A percentile compares a stretch with the other conserved stretches of the same genome.
These are phyloP conservation scores for Azemiops feae DNA, from an alignment of 2,113 vertebrate species.

Conservation along the genomic window DNA sequence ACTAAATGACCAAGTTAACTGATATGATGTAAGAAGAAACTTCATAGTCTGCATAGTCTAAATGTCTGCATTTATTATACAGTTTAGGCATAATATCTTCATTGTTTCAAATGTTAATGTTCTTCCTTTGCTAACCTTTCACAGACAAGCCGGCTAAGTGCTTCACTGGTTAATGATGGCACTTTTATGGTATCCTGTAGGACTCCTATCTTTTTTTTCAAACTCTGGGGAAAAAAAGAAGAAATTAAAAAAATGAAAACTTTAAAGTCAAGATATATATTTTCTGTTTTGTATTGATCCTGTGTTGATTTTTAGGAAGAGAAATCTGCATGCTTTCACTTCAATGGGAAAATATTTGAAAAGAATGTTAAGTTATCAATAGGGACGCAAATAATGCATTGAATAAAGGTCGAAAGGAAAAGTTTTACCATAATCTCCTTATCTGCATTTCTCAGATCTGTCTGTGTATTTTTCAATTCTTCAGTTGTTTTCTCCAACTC, in stretches of 20 bases:
- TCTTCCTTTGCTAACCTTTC: constrained; percentile 80
- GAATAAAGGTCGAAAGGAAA: neutral
- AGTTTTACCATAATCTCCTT: constrained; percentile 85
- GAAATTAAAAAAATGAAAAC: neutral
- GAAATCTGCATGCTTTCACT: neutral
- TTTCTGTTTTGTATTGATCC: neutral
- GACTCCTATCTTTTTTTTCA: constrained; percentile 91
- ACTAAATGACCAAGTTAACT: neutral
- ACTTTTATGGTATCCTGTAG: constrained; percentile 91
- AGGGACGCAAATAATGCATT: constrained; percentile 22
- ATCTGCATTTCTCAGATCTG: constrained; percentile 85
- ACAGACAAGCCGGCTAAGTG: constrained; percentile 86
- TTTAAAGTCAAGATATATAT: neutral
- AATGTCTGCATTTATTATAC: neutral
- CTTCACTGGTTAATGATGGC: constrained; percentile 83
- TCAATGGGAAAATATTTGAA: neutral
- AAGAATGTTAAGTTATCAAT: neutral
- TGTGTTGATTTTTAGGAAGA: neutral
- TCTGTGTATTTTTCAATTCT: constrained; percentile 84
- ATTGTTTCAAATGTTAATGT: neutral
- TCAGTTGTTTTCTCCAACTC: constrained; percentile 77
- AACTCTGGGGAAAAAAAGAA: constrained; percentile 66
- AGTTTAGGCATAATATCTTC: neutral
- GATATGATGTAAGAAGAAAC: neutral
- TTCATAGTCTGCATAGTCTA: neutral